Evolutionary conservation across 1,140 invertebrate genomes (phyloP), one percentile per base, ranked within the genome.

Genomic region (Littorina saxatilis): DNA sequence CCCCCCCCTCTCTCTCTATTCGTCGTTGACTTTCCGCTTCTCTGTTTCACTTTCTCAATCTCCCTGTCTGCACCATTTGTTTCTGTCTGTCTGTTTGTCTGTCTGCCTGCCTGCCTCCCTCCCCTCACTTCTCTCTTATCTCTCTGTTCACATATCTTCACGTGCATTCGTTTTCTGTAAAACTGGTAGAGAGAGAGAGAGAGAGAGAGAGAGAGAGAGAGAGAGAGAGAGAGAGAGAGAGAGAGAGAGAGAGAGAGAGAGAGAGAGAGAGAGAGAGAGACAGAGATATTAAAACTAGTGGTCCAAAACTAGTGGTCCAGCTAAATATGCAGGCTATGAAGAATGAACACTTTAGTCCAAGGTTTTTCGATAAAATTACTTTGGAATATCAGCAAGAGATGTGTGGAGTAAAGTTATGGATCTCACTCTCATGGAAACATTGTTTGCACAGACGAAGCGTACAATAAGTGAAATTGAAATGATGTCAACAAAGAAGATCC

Each of bases 71-170:
- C 35, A 37, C 32, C 17, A 61, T 70, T n/a, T 47, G 63, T 50
- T 2, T 70, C n/a, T 80, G 37, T 80, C 37, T 80, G 32, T 61
- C 2, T 61, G 1, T 61, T 13, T 78, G 1, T 78, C 76, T 78
- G 55, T 39, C 32, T 79, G 27, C 66, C 17, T 15, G 20, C 50
- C 55, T 79, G 32, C 70, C 32, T 70, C 39, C 9, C 37, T 47
- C 3, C 35, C 27, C 78, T 70, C n/a, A 47, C 20, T 70, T 7
- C 35, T 37, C n/a, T 15, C 78, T 70, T 23, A 13, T 52, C 35
- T 39, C n/a, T 61, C n/a, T 61, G 9, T 17, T 3, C 11, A 63
- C 35, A 23, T 29, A 61, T 17, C 43, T 20, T 5, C 0, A 63
- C 13, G 20, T 20, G 35, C 52, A 3, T 37, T 13, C 13, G 76